Conservation (phyloP, 2,888 invertebrate genomes). For the Margaritifera margaritifera region DNA sequence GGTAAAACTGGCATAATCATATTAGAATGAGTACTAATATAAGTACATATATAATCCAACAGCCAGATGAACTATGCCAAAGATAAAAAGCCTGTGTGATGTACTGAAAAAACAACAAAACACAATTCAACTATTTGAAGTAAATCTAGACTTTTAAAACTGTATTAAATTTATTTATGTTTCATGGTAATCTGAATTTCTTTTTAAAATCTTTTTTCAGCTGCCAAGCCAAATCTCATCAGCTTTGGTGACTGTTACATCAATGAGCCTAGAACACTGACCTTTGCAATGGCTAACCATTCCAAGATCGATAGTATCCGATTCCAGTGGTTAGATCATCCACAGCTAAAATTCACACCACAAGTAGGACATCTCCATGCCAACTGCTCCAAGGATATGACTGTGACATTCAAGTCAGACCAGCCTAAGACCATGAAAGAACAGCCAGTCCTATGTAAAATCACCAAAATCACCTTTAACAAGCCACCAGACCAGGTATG, state of each 20-base stretch:
- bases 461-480: conserved; percentile 69
- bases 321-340: conserved; percentile 70
- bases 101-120: too few species aligned
- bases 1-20: too few species aligned
- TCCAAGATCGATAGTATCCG: conserved; percentile 65
- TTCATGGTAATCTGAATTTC: neutral
- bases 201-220: conserved; percentile 41
- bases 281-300: conserved; percentile 71
- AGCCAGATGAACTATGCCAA: too few species aligned
- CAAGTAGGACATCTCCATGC: conserved; percentile 70
- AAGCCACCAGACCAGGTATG: conserved; percentile 60
- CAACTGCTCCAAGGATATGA: conserved; percentile 74
- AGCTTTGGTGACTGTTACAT: conserved; percentile 72
- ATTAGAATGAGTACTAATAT: too few species aligned
- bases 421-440: conserved; percentile 69
- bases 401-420: conserved; percentile 75
- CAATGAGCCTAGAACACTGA: conserved; percentile 65
- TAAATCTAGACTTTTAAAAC: neutral
- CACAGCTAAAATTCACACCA: conserved; percentile 75
- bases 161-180: neutral
- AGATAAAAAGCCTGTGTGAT: too few species aligned
- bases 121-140: too few species aligned
- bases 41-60: too few species aligned
- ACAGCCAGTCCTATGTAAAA: conserved; percentile 59
- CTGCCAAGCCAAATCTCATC: conserved; percentile 70